These are phyloP conservation scores for Thecophora atra DNA, from an alignment of 2,888 invertebrate species.

Conservation along the genomic window DNA sequence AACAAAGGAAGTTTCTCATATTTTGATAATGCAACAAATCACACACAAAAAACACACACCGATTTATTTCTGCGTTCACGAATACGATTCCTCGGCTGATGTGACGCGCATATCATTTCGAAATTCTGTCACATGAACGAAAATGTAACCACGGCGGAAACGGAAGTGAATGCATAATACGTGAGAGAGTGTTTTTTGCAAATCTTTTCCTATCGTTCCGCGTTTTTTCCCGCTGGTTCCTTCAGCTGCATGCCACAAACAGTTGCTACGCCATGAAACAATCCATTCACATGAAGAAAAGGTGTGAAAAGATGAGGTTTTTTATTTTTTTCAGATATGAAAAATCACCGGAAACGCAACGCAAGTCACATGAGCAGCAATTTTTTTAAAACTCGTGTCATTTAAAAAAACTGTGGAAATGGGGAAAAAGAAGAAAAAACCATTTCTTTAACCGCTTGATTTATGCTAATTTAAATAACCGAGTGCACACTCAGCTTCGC, in stretches of 20 bases:
- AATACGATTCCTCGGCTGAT: conserved; percentile 22
- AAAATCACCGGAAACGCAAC: conserved; percentile 35
- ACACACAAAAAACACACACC: background rate
- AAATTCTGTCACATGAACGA: conserved; percentile 28
- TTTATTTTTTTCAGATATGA: conserved; percentile 20
- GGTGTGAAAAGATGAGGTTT: conserved; percentile 15
- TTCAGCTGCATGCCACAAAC: conserved; percentile 10
- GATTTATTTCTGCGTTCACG: background rate
- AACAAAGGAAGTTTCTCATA: background rate
- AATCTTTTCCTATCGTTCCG: background rate
- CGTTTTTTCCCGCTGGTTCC: background rate
- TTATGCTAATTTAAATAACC: conserved; percentile 37
- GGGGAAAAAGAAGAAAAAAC: background rate
- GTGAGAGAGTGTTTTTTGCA: conserved; percentile 15
- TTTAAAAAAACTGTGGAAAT: background rate
- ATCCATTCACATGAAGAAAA: conserved; percentile 10
- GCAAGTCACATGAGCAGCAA: conserved; percentile 36
- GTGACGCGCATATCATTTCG: conserved; percentile 30
- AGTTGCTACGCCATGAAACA: background rate
- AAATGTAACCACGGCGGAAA: conserved; percentile 19
- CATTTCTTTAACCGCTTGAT: conserved; percentile 20
- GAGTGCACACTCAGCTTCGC: conserved; percentile 23
- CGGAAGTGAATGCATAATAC: conserved; percentile 36
- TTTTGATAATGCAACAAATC: background rate
- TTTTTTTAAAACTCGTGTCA: background rate